A percentile compares a stretch with the other conserved stretches of the same genome.
phyloP scores from a whole-genome alignment of 2,888 invertebrate genomes.

The Xestia ashworthii region DNA sequence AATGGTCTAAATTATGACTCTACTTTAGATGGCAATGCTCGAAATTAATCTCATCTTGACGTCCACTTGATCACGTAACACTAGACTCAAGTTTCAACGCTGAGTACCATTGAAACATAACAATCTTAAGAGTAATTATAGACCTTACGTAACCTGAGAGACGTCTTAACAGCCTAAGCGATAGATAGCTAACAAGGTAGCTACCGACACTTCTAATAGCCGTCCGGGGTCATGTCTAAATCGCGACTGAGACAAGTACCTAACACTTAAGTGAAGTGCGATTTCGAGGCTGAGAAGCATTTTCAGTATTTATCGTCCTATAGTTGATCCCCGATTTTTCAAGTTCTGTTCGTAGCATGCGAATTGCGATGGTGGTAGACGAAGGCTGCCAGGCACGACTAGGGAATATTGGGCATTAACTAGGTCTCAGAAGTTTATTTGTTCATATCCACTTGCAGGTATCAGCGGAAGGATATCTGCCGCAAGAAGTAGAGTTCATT shows the following conservation, averaged over 20 bases:
- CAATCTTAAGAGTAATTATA: background rate
- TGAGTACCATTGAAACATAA: constrained; percentile 4
- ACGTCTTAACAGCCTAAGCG: background rate
- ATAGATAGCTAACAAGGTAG: background rate
- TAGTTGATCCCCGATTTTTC: background rate
- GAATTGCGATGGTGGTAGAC: background rate
- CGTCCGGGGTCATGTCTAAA: background rate
- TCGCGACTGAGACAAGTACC: background rate
- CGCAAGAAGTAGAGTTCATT: constrained; percentile 96
- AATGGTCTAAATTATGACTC: background rate
- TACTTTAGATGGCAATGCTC: background rate
- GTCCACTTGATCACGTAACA: constrained; percentile 31
- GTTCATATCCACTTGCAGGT: constrained; percentile 89
- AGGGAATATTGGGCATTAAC: background rate
- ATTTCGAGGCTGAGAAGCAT: background rate
- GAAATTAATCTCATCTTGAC: background rate
- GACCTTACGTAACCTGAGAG: background rate
- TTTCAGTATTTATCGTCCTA: too few relatives aligned
- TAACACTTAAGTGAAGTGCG: background rate
- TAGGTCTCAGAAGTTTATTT: constrained; percentile 8
- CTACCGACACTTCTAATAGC: background rate
- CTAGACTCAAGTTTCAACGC: background rate
- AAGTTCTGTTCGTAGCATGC: background rate
- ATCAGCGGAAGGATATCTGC: constrained; percentile 95
- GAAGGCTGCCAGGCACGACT: background rate